A percentile compares a stretch with the other conserved stretches of the same genome.
phyloP scores from a whole-genome alignment of 2,113 vertebrate genomes.

The Meles meles region DNA sequence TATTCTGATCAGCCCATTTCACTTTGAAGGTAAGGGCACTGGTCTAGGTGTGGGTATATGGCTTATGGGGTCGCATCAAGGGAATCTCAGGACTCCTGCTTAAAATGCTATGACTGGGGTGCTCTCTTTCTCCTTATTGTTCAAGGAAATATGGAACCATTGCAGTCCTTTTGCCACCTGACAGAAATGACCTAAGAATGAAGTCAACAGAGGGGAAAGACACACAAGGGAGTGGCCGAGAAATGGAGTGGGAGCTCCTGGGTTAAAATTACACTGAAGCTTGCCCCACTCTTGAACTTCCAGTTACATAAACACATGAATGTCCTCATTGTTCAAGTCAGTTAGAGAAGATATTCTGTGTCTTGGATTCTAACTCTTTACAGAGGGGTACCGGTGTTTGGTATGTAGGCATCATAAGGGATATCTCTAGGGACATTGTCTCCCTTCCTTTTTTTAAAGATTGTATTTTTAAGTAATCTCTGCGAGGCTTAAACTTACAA shows the following conservation, averaged over 20 bases:
- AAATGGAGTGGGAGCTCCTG: not conserved
- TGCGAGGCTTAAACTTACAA: too few relatives aligned
- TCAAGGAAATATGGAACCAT: not conserved
- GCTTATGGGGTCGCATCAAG: not conserved
- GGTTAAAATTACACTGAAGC: not conserved
- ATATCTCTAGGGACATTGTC: not conserved
- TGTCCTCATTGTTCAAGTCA: not conserved
- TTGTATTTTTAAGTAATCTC: not conserved
- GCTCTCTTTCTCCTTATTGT: not conserved
- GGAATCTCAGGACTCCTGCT: not conserved
- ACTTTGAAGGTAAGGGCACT: not conserved
- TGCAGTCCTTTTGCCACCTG: not conserved
- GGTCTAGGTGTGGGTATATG: not conserved
- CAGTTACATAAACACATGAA: not conserved
- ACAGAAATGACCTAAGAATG: not conserved
- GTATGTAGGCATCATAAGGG: not conserved
- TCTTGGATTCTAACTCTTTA: not conserved
- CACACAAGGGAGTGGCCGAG: not conserved
- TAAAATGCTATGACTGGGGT: not conserved
- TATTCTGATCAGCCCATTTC: not conserved
- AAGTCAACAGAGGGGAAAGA: not conserved
- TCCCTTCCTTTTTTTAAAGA: not conserved
- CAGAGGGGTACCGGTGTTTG: not conserved
- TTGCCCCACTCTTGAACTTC: not conserved
- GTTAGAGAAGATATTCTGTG: not conserved